Evolutionary conservation across 2,797 vertebrate genomes (phyloP), one percentile per base, ranked within the genome.

Genomic region (Neosilurus hyrtlii): DNA sequence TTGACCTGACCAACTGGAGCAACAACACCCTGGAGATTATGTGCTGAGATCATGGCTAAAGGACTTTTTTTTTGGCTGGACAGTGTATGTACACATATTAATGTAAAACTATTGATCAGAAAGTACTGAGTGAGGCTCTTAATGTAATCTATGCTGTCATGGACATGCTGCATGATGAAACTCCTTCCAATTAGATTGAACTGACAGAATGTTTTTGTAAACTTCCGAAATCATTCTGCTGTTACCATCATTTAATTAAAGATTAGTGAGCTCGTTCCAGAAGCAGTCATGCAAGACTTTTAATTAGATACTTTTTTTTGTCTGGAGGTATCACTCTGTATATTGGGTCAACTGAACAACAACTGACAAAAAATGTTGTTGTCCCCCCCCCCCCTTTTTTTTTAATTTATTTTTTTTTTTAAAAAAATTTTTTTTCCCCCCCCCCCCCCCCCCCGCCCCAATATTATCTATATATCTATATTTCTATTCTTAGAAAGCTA

Each of bases 31-130:
- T 43, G 43, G 43, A 43, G 43, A 43, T 43, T 43, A 43, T 43
- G 43, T 43, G 43, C 43, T 43, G 43, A 43, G 43, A 43, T 43
- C 43, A 43, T 5, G 8, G 43, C 43, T 43, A 43, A 5, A 43
- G 8, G 43, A 43, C 8, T 8, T 8, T 43, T 43, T 43, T 43
- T 43, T 43, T 1, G 43, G 43, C 43, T 43, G 43, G 8, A 43
- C 43, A 43, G 43, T 43, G 43, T 43, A 43, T 75, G 76, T 85
- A 75, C 24, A 16, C 54, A n/a, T 51, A 54, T 66, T 68, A 10
- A 81, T 10, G 61, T 51, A 63, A 61, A 30, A 51, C n/a, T 49
- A 49, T 12, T 76, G 74, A 76, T n/a, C 35, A 61, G 30, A 61
- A 43, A n/a, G 11, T 74, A 35, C 18, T 20, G 16, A 74, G 52